Evolutionary conservation across 2,888 invertebrate species (phyloP).

Genomic region (Abrostola triplasia): DNA sequence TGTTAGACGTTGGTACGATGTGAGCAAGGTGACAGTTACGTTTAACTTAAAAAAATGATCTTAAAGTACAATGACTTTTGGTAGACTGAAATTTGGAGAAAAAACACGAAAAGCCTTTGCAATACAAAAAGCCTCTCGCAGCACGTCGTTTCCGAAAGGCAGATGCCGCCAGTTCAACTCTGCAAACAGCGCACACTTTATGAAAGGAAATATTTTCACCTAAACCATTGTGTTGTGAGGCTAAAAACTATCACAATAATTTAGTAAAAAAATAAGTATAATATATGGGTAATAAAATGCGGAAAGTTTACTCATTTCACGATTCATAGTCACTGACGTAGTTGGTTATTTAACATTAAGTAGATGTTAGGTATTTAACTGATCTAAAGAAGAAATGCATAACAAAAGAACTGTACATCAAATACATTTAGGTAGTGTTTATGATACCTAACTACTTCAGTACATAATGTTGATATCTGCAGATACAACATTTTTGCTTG

Average conservation of each 20-base stretch:
- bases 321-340: no score
- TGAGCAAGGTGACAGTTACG: conserved; percentile 17
- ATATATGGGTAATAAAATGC: not conserved
- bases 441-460: no score
- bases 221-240: conserved; percentile 39
- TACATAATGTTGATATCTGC: no score
- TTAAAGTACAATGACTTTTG: conserved; percentile 4
- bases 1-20: conserved; percentile 24
- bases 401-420: no score
- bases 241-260: conserved; percentile 44
- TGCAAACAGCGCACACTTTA: conserved; percentile 46
- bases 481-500: no score
- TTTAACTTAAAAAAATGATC: no score
- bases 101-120: conserved; percentile 29
- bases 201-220: conserved; percentile 46
- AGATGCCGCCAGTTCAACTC: conserved; percentile 55
- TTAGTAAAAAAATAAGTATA: conserved; percentile 3
- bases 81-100: conserved; percentile 24
- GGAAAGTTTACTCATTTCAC: no score
- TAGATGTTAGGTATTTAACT: no score
- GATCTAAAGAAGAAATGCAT: no score
- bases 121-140: conserved; percentile 49
- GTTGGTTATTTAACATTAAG: no score
- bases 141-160: conserved; percentile 54
- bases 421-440: no score